phyloP scores from a whole-genome alignment of 2,797 vertebrate genomes.

The Oryzias sinensis region DNA sequence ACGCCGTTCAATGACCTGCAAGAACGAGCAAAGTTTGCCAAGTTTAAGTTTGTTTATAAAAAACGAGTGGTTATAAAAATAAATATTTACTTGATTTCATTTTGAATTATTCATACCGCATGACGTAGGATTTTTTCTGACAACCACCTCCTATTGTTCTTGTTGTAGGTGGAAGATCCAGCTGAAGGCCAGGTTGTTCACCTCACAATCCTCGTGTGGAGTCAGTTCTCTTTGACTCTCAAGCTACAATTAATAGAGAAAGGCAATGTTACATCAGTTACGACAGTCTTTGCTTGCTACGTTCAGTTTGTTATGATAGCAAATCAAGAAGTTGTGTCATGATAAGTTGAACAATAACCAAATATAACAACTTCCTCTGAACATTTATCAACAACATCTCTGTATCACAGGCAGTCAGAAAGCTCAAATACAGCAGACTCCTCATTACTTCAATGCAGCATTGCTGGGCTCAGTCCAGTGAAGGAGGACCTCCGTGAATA shows the following conservation, averaged over 20 bases:
- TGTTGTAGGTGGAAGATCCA: slow-evolving; percentile 1
- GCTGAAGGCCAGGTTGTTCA: slow-evolving; percentile 5
- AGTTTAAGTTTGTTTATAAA: not conserved
- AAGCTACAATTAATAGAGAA: not conserved
- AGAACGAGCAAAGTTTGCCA: not conserved
- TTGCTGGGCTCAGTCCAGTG: slow-evolving; percentile 1
- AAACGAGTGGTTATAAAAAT: not conserved
- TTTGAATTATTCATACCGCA: slow-evolving; percentile 1
- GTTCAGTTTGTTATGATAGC: not conserved
- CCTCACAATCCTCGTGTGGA: slow-evolving; percentile 1
- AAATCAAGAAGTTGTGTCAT: not conserved
- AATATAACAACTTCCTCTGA: not conserved
- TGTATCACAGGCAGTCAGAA: slow-evolving; percentile 4
- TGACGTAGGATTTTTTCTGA: not conserved
- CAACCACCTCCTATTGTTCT: slow-evolving; percentile 2
- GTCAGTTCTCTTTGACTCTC: slow-evolving; percentile 1
- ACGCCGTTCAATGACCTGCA: not conserved
- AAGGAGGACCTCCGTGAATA: slow-evolving; percentile 2
- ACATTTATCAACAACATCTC: not conserved
- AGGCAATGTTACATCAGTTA: not conserved
- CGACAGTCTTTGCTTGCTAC: not conserved
- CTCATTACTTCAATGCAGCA: slow-evolving; percentile 4
- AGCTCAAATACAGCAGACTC: slow-evolving; percentile 1
- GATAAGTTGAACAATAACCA: not conserved
- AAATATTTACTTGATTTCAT: not conserved